These are phyloP conservation scores for Mormyrops attenuatus DNA, from an alignment of 2,797 vertebrate species.

Conservation along the genomic window DNA sequence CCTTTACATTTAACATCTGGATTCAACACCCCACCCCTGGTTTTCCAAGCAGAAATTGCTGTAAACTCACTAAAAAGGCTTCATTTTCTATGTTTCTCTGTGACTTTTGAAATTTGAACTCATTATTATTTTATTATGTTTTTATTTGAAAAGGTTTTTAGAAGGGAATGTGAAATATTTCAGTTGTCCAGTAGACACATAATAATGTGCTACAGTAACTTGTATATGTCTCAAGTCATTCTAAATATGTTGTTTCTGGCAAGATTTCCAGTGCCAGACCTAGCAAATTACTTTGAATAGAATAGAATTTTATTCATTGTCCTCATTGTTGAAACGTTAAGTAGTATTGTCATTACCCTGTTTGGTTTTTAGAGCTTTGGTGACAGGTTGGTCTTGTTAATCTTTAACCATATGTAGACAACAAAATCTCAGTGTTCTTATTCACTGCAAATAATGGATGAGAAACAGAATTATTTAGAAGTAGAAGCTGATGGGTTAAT, in stretches of 20 bases:
- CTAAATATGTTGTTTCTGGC: neutral
- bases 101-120: slow-evolving; percentile 52
- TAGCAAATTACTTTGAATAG: neutral
- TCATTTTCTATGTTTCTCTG: neutral
- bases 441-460: slow-evolving; percentile 18
- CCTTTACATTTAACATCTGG: neutral
- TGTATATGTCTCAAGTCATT: neutral
- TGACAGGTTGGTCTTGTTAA: slow-evolving; percentile 42
- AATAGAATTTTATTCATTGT: neutral
- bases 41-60: neutral
- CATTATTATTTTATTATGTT: slow-evolving; percentile 29
- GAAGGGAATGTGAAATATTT: neutral
- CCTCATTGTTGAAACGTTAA: slow-evolving; percentile 20
- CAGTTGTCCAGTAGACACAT: neutral
- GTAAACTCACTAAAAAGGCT: neutral
- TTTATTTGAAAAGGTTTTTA: neutral
- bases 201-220: neutral
- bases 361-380: slow-evolving; percentile 30
- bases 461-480: neutral
- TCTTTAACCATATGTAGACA: slow-evolving; percentile 5
- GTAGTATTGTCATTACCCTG: slow-evolving; percentile 36
- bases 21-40: neutral
- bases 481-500: neutral
- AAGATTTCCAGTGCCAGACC: neutral
- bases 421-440: slow-evolving; percentile 19